Conservation (phyloP, 2,888 invertebrate genomes). For the Mantis religiosa region DNA sequence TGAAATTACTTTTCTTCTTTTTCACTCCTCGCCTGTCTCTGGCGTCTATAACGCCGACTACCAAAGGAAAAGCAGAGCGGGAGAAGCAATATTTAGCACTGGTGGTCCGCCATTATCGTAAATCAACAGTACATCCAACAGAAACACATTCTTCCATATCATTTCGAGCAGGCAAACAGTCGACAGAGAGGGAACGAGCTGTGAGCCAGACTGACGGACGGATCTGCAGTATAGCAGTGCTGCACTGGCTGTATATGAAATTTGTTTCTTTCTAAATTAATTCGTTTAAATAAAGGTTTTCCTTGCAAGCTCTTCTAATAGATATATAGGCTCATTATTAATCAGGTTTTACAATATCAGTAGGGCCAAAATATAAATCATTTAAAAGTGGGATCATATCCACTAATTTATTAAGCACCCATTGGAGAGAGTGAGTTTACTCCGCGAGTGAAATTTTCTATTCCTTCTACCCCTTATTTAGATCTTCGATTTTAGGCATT, state of each 20-base stretch:
- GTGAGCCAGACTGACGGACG: background rate
- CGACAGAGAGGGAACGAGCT: background rate
- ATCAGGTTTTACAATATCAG: no score
- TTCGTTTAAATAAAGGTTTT: no score
- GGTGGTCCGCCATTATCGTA: slow-evolving; percentile 38
- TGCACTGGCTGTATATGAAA: background rate
- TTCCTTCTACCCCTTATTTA: no score
- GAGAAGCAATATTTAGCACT: slow-evolving; percentile 38
- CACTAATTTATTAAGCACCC: no score
- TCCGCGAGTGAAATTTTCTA: no score
- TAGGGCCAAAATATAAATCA: no score
- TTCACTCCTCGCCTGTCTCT: background rate
- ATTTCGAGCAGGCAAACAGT: slow-evolving; percentile 32
- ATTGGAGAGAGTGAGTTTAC: no score
- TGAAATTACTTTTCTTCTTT: slow-evolving; percentile 17
- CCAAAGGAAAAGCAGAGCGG: background rate
- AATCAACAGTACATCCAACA: slow-evolving; percentile 34
- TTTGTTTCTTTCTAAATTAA: no score
- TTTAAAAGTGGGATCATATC: no score
- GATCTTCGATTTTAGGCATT: no score
- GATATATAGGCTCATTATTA: no score
- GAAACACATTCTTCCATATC: slow-evolving; percentile 27
- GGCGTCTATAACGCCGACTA: slow-evolving; percentile 17
- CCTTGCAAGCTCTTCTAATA: no score
- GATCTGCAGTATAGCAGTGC: background rate